phyloP scores from a whole-genome alignment of 2,113 vertebrate genomes.

The Tragelaphus scriptus region DNA sequence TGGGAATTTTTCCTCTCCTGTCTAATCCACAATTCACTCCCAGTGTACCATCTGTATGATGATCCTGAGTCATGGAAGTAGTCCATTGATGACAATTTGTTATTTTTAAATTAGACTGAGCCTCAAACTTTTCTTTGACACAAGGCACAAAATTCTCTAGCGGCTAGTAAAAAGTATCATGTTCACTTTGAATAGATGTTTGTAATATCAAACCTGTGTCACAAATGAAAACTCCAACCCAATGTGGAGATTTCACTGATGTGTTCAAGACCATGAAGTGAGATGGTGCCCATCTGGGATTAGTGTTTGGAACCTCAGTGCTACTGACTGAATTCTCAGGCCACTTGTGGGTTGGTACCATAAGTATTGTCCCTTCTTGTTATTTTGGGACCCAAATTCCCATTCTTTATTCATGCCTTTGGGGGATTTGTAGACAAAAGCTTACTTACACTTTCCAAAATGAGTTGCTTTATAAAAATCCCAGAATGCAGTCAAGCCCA shows the following conservation, averaged over 20 bases:
- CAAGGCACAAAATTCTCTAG: not conserved
- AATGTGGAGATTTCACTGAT: not conserved
- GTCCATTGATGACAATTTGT: not conserved
- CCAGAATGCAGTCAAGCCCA: slow-evolving; percentile 50
- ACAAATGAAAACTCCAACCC: slow-evolving; percentile 17
- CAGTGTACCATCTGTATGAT: not conserved
- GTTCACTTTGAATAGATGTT: not conserved
- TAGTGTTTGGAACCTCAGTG: not conserved
- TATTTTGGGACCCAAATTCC: slow-evolving; percentile 26
- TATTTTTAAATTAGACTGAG: slow-evolving; percentile 28
- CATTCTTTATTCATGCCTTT: slow-evolving; percentile 44
- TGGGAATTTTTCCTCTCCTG: not conserved
- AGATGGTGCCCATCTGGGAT: not conserved
- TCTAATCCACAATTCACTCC: not conserved
- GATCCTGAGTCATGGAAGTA: not conserved
- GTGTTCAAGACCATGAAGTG: not conserved
- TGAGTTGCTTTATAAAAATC: slow-evolving; percentile 61
- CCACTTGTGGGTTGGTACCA: slow-evolving; percentile 13
- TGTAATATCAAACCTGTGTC: slow-evolving; percentile 14
- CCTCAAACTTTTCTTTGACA: slow-evolving; percentile 26
- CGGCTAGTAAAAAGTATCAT: not conserved
- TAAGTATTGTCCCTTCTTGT: slow-evolving; percentile 37
- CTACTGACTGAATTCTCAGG: slow-evolving; percentile 1
- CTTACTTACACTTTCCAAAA: slow-evolving; percentile 51
- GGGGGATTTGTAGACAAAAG: slow-evolving; percentile 52